These are phyloP conservation scores for Dysmachus trigonus DNA, from an alignment of 2,888 invertebrate species.

Conservation along the genomic window DNA sequence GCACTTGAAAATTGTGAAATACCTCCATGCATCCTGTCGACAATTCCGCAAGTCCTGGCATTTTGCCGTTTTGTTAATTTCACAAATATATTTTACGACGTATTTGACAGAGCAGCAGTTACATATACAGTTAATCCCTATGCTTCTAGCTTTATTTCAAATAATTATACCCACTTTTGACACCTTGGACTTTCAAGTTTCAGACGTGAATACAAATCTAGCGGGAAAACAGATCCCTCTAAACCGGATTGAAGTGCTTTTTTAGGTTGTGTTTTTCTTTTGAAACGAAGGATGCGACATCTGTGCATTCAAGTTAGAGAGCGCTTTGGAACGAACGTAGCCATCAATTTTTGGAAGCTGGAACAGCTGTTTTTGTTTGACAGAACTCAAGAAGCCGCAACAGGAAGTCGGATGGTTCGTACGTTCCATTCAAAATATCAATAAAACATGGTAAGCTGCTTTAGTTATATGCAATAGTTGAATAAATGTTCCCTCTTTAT, in stretches of 20 bases:
- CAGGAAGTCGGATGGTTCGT: not conserved
- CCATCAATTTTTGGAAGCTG: not conserved
- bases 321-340: not conserved
- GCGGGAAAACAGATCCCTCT: not conserved
- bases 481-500: not conserved
- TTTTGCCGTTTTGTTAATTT: conserved; percentile 47
- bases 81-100: not conserved
- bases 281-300: too few relatives aligned
- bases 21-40: conserved; percentile 60
- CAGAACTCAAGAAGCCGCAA: not conserved
- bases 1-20: not conserved
- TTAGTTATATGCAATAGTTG: not conserved
- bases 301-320: not conserved
- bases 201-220: not conserved
- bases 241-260: not conserved
- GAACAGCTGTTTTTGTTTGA: not conserved
- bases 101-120: not conserved
- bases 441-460: not conserved
- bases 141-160: not conserved
- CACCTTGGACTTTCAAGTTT: not conserved
- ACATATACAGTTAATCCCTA: not conserved
- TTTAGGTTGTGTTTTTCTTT: not conserved
- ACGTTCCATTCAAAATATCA: not conserved
- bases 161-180: not conserved
- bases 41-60: conserved; percentile 56